phyloP scores from a whole-genome alignment of 2,888 invertebrate genomes.

The Operophtera brumata region DNA sequence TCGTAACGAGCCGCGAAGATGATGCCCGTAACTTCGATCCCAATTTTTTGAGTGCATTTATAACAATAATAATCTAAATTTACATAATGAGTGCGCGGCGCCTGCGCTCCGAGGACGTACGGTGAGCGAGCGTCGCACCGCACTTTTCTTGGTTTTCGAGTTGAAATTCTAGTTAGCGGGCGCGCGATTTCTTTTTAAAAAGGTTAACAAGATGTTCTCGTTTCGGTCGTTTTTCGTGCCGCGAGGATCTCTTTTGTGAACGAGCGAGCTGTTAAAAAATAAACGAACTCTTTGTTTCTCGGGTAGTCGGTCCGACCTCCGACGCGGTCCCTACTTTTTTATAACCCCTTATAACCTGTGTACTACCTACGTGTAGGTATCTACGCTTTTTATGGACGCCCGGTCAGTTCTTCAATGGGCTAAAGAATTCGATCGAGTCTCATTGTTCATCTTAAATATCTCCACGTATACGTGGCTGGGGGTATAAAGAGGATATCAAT shows the following conservation, averaged over 20 bases:
- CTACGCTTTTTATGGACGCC: constrained; percentile 78
- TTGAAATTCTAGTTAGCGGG: constrained; percentile 79
- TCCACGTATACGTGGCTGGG: constrained; percentile 49
- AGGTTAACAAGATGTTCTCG: constrained; percentile 78
- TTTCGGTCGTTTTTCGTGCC: constrained; percentile 77
- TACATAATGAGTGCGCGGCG: constrained; percentile 76
- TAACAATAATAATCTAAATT: constrained; percentile 64
- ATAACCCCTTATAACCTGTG: constrained; percentile 79
- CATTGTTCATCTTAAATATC: constrained; percentile 66
- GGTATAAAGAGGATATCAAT: constrained; percentile 55
- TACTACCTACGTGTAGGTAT: constrained; percentile 81
- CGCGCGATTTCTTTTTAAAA: constrained; percentile 79
- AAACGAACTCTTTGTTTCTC: constrained; percentile 81
- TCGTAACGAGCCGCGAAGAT: constrained; percentile 55
- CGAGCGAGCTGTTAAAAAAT: constrained; percentile 81
- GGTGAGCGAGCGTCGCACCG: constrained; percentile 52
- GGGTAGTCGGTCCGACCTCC: constrained; percentile 79
- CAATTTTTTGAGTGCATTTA: constrained; percentile 56
- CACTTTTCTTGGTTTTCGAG: constrained; percentile 78
- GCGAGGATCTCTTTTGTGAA: constrained; percentile 78
- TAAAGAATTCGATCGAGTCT: constrained; percentile 79
- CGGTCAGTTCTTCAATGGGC: constrained; percentile 80
- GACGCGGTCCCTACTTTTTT: constrained; percentile 79
- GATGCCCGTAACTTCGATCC: constrained; percentile 48
- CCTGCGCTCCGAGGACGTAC: constrained; percentile 56